Conservation (phyloP, 2,797 vertebrate species). For the Poecile montanus region DNA sequence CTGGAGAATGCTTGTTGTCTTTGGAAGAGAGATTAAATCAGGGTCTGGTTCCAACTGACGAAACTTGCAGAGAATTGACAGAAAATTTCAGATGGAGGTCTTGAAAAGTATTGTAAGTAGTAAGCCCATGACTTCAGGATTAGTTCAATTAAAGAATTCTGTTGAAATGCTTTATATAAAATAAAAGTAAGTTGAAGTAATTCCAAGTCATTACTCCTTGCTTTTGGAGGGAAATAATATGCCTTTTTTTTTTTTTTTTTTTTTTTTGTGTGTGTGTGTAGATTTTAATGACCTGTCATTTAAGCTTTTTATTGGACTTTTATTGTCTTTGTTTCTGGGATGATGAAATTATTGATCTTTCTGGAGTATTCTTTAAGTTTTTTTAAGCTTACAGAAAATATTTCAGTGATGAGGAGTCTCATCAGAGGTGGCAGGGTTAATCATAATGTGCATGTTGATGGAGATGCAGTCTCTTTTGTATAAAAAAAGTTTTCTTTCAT, state of each 20-base stretch:
- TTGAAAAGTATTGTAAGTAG: neutral
- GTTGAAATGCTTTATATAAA: neutral
- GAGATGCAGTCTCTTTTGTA: neutral
- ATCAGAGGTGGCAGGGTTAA: neutral
- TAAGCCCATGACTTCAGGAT: neutral
- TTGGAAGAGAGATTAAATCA: neutral
- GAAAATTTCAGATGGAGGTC: neutral
- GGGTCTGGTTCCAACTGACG: neutral
- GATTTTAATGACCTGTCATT: neutral
- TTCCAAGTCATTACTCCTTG: neutral
- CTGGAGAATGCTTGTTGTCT: neutral
- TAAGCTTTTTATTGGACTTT: neutral
- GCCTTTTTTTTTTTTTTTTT: neutral
- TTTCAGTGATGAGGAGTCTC: neutral
- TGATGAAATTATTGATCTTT: neutral
- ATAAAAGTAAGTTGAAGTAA: neutral
- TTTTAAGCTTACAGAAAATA: neutral
- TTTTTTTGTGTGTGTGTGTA: neutral
- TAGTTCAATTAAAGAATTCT: neutral
- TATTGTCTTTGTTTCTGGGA: neutral
- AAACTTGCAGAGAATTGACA: neutral
- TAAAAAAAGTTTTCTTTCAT: neutral
- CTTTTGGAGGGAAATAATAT: neutral
- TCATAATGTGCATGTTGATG: rapidly evolving
- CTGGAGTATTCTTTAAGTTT: neutral